Percentiles rank a stretch among this genome's conserved stretches.
phyloP scores from a whole-genome alignment of 2,797 vertebrate genomes.

The Tachyglossus aculeatus region DNA sequence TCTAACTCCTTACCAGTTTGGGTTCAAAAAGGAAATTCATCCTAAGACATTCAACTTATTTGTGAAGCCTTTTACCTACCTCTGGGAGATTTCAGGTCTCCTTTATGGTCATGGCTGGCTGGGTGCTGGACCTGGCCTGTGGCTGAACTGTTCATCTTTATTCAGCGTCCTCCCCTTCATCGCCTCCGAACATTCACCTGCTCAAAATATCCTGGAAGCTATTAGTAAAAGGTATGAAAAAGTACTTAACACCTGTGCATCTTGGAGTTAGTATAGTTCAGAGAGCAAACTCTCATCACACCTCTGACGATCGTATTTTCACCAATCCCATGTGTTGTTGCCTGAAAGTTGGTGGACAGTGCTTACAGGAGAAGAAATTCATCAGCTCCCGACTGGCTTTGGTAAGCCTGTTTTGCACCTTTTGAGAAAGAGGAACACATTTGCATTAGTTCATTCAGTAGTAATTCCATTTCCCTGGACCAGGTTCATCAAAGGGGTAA shows the following conservation, averaged over 20 bases:
- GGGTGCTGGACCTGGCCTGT: too few species aligned
- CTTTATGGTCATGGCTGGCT: too few species aligned
- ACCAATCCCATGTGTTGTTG: neutral
- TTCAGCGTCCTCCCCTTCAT: neutral
- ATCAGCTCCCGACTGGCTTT: conserved; percentile 22
- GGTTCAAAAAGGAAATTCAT: conserved; percentile 22
- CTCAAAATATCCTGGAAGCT: conserved; percentile 33
- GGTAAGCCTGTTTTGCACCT: conserved; percentile 21
- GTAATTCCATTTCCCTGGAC: conserved; percentile 23
- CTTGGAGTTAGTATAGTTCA: conserved; percentile 35
- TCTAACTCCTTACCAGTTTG: conserved; percentile 20
- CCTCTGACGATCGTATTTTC: conserved; percentile 35
- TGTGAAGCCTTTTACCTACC: conserved; percentile 5
- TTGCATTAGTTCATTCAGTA: conserved; percentile 14
- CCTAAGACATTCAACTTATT: neutral
- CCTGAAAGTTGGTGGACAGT: neutral
- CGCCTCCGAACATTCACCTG: neutral
- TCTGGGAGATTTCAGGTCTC: conserved; percentile 2
- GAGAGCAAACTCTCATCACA: conserved; percentile 2
- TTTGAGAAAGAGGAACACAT: conserved; percentile 9
- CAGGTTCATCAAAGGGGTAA: conserved; percentile 43
- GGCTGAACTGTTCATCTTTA: too few species aligned
- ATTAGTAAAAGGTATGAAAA: conserved; percentile 16
- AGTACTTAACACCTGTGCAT: conserved; percentile 7
- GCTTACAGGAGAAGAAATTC: conserved; percentile 18